These are phyloP conservation scores for Periplaneta americana DNA, from an alignment of 1,140 invertebrate species.

Conservation along the genomic window DNA sequence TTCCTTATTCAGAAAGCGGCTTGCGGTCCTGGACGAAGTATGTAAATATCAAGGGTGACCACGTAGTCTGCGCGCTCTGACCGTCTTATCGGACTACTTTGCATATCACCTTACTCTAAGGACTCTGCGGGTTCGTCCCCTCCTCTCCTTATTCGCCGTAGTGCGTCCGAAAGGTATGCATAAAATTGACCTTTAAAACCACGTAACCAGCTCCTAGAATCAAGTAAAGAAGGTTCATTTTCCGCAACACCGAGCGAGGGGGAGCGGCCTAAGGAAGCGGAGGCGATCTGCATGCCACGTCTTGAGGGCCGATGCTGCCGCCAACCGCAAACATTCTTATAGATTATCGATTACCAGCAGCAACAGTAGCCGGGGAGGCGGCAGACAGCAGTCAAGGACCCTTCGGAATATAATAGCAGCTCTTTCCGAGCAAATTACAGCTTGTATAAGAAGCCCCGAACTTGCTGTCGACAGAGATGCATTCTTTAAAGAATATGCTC, in stretches of 20 bases:
- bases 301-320: neutral
- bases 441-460: too few species aligned
- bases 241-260: neutral
- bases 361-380: neutral
- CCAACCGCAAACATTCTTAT: conserved; percentile 3
- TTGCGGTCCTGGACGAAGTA: too few species aligned
- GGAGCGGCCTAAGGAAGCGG: neutral
- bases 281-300: neutral
- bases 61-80: too few species aligned
- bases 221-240: conserved; percentile 7
- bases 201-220: neutral
- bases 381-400: neutral
- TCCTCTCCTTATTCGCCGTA: neutral
- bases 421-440: too few species aligned
- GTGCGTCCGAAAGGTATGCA: neutral
- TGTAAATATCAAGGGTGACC: too few species aligned
- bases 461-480: too few species aligned
- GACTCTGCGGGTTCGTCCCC: neutral
- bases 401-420: neutral
- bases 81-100: neutral
- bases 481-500: too few species aligned
- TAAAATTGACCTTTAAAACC: conserved; percentile 9
- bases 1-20: too few species aligned
- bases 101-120: neutral
- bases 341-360: neutral